Evolutionary conservation across 2,888 invertebrate species (phyloP).

Genomic region (Harmothoe impar): DNA sequence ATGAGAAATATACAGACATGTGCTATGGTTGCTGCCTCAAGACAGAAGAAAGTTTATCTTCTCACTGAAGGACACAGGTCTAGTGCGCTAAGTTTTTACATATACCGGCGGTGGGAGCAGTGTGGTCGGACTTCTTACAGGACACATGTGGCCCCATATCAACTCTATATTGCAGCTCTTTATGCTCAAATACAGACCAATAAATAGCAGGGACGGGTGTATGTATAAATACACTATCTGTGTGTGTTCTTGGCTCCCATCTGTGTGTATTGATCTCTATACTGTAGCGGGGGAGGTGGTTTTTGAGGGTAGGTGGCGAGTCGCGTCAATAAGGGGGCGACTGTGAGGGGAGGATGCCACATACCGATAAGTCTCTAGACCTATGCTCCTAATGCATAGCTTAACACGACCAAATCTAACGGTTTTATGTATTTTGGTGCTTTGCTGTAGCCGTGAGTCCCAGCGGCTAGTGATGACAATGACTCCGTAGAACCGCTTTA

Average conservation of each 20-base stretch:
- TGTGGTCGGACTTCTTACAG: no score
- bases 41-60: no score
- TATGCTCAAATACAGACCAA: no score
- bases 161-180: no score
- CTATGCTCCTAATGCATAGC: neutral
- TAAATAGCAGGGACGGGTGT: neutral
- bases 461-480: neutral
- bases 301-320: neutral
- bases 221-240: neutral
- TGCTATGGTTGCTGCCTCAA: no score
- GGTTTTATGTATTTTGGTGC: neutral
- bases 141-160: no score
- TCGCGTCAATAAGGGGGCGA: neutral
- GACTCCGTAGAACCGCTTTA: neutral
- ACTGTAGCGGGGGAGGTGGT: neutral
- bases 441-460: neutral
- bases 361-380: neutral
- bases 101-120: no score
- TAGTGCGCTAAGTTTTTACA: no score
- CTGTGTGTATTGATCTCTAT: slow-evolving; percentile 8
- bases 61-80: no score
- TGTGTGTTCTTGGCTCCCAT: slow-evolving; percentile 3
- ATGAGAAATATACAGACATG: no score
- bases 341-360: neutral
- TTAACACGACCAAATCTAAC: neutral